Evolutionary conservation across 2,113 vertebrate genomes (phyloP).

Genomic region (Illadopsis cleaveri): DNA sequence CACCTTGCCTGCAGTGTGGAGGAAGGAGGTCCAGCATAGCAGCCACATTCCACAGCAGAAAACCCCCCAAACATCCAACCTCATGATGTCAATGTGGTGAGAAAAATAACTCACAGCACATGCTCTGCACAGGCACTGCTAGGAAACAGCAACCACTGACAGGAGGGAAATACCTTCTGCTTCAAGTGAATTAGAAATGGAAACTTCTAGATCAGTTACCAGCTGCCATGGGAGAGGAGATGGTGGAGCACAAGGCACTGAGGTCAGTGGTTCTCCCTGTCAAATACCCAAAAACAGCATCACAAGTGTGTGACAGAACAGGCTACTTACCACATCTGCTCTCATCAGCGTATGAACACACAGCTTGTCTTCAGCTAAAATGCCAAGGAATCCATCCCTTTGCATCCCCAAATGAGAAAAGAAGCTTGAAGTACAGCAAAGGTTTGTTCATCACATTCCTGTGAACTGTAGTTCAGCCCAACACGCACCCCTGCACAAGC

Average conservation of each 20-base stretch:
- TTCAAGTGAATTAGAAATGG: background rate
- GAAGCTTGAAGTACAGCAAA: background rate
- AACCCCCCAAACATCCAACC: background rate
- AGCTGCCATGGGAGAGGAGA: background rate
- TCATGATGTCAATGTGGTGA: rapidly evolving
- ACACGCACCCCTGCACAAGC: rapidly evolving
- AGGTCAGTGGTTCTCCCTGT: background rate
- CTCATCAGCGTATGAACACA: rapidly evolving
- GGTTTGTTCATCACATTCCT: background rate
- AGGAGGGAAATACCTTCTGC: rapidly evolving
- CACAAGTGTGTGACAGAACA: background rate
- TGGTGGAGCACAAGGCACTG: background rate
- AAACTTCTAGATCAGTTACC: background rate
- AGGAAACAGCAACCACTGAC: background rate
- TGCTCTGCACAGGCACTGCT: background rate
- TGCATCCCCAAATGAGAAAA: too few relatives aligned
- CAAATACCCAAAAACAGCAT: background rate
- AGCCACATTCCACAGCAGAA: background rate
- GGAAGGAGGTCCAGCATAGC: background rate
- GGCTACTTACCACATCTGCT: background rate
- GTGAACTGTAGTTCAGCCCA: background rate
- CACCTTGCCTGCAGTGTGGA: rapidly evolving
- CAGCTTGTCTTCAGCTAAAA: background rate
- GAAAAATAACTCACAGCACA: background rate
- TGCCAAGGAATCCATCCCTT: background rate